Evolutionary conservation across 2,113 vertebrate genomes (phyloP).

Genomic region (Neomonachus schauinslandi): DNA sequence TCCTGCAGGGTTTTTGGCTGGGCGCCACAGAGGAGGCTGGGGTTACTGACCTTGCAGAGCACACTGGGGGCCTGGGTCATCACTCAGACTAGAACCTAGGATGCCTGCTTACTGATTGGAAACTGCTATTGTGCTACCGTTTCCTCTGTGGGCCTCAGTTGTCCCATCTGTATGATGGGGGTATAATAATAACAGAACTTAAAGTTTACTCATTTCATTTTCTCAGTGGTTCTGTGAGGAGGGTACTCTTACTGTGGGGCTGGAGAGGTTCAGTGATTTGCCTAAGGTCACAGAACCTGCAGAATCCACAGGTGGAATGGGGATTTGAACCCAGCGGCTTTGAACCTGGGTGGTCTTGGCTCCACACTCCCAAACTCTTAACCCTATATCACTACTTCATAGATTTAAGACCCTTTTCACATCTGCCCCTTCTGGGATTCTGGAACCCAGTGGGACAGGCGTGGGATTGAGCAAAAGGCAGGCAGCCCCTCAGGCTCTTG

Average conservation of each 20-base stretch:
- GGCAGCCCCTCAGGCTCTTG: background rate
- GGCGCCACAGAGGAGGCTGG: background rate
- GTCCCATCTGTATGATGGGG: background rate
- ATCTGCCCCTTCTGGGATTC: background rate
- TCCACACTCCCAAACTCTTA: background rate
- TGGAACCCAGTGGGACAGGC: background rate
- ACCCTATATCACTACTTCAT: background rate
- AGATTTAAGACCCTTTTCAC: background rate
- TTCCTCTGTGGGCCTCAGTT: background rate
- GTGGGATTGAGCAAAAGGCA: background rate
- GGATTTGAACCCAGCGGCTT: background rate
- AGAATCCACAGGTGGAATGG: fast-evolving
- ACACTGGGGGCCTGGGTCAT: background rate
- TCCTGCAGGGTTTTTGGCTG: background rate
- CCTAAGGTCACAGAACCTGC: background rate
- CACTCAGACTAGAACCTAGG: background rate
- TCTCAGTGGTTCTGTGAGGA: background rate
- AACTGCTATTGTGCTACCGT: background rate
- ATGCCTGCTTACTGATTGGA: background rate
- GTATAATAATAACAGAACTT: background rate
- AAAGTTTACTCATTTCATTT: background rate
- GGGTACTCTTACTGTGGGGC: background rate
- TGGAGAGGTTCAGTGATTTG: background rate
- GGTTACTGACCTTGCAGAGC: background rate
- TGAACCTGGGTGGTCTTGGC: background rate